Evolutionary conservation across 64 coral and sea anemone genomes (phyloP), one percentile per base, ranked within the genome.

Genomic region (Cladopsammia gracilis): DNA sequence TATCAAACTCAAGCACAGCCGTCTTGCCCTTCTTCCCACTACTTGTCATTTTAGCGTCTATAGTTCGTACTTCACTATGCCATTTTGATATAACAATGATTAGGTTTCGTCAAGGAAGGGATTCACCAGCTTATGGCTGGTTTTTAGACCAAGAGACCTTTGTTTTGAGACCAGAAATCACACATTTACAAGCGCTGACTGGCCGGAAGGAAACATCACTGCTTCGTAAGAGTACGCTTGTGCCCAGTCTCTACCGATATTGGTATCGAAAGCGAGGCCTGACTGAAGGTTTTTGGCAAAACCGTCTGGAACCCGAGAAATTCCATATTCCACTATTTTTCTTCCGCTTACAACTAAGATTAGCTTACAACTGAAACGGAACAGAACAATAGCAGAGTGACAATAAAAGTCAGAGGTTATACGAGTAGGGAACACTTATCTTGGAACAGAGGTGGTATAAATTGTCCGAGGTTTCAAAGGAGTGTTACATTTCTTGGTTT

Each of bases 1-100:
- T 92, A 58, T 85, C 90, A 46, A 92, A 92, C 80, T 92, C 90
- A n/a, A 92, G 62, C 13, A 75, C 45, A 20, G 90, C 90, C 18
- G 79, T 68, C 69, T 92, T 92, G 9, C 90, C 90, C 61, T 85
- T 92, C 58, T 92, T 92, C 19, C 60, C 60, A 44, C 59, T 83
- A 19, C 60, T 66, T 43, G 80, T 83, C 80, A 83, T 83, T 24
- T 83, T 50, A 6, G 34, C 20, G 34, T 7, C 62, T 83, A 66
- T 66, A 83, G 66, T 44, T 64, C 22, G 44, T 3, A 48, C 61
- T 20, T 20, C 11, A 44, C 80, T 83, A 83, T 3, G 62, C 34
- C 80, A 83, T 83, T 8, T 48, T 83, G 60, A 49, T 83, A 49
- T 20, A 43, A 45, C 10, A 43, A 11, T 48, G 45, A 83, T 24